Evolutionary conservation across 1,140 invertebrate genomes (phyloP).

Genomic region (Megathymus violae): DNA sequence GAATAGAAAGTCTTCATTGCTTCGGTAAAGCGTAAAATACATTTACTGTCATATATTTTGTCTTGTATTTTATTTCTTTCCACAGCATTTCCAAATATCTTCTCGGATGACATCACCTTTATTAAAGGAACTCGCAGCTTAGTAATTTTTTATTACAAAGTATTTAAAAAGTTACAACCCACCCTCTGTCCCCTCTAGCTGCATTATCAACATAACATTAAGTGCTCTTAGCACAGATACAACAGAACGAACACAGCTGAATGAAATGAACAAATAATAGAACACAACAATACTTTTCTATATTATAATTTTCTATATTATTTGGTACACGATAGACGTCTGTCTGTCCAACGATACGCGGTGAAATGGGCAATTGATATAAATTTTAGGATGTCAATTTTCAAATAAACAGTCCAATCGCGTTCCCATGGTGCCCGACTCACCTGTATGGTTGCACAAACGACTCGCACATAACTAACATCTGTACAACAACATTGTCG

Average conservation of each 20-base stretch:
- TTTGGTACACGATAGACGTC: slow-evolving; percentile 72
- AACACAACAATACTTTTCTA: slow-evolving; percentile 51
- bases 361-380: slow-evolving; percentile 34
- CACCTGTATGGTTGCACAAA: slow-evolving; percentile 65
- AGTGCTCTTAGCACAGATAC: too few relatives aligned
- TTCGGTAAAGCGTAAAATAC: too few relatives aligned
- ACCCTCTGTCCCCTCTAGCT: too few relatives aligned
- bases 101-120: too few relatives aligned
- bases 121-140: too few relatives aligned
- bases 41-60: too few relatives aligned
- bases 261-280: slow-evolving; percentile 32
- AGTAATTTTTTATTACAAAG: too few relatives aligned
- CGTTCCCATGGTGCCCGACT: background rate
- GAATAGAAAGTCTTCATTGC: background rate
- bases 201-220: too few relatives aligned
- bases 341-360: slow-evolving; percentile 68
- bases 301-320: slow-evolving; percentile 73
- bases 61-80: background rate
- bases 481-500: slow-evolving; percentile 60
- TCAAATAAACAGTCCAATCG: slow-evolving; percentile 18
- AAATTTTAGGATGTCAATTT: slow-evolving; percentile 14
- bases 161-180: too few relatives aligned
- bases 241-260: too few relatives aligned
- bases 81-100: too few relatives aligned
- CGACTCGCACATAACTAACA: slow-evolving; percentile 53